Percentiles rank a stretch among this genome's conserved stretches.
Conservation (phyloP, 2,797 vertebrate genomes). For the Rallus crepitans region DNA sequence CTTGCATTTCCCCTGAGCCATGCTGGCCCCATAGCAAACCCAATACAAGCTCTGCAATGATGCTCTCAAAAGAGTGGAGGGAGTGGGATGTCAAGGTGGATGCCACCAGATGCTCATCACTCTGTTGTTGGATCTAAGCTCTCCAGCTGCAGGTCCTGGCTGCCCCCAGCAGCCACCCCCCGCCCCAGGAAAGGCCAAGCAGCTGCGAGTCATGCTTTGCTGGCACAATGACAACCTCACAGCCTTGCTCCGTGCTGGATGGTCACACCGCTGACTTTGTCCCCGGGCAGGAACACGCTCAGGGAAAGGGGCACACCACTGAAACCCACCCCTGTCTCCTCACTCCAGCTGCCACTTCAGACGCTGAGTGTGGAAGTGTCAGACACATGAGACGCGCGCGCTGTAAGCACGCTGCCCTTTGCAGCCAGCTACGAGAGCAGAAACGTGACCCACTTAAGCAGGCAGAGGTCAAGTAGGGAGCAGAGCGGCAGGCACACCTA, state of each 20-base stretch:
- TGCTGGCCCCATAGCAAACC: neutral
- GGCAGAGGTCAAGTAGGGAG: constrained; percentile 38
- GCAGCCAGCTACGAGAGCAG: neutral
- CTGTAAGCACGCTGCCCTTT: neutral
- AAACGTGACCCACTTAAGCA: neutral
- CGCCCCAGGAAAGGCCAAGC: neutral
- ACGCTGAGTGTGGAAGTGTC: accelerated
- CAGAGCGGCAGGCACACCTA: constrained; percentile 8
- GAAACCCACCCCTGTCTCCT: neutral
- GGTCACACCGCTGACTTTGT: neutral
- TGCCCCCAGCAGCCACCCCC: neutral
- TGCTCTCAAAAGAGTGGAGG: accelerated
- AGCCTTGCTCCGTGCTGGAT: neutral
- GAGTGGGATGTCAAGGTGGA: neutral
- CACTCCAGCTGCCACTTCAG: constrained; percentile 1
- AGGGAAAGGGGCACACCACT: neutral
- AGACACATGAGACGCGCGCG: neutral
- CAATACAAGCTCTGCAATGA: accelerated
- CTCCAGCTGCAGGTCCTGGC: neutral
- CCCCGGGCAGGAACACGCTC: neutral
- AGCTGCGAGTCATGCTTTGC: accelerated
- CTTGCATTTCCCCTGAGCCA: neutral
- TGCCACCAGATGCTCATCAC: neutral
- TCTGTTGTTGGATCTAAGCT: neutral
- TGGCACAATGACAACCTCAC: accelerated